Conservation (phyloP, 2,797 vertebrate species). For the Margarornis squamiger region DNA sequence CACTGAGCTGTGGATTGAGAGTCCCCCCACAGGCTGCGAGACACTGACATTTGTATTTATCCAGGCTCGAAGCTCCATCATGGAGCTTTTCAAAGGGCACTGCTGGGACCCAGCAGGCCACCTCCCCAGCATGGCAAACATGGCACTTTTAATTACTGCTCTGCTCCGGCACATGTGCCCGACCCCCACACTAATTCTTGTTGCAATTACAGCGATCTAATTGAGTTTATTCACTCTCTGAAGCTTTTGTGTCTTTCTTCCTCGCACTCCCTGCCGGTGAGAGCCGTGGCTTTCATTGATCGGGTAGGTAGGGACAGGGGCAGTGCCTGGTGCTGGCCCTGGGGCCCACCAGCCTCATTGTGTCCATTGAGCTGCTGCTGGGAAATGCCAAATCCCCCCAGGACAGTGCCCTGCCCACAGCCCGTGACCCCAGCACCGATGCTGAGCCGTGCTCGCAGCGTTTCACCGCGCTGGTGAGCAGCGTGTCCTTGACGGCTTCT, state of each 20-base stretch:
- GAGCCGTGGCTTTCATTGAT: slow-evolving; percentile 51
- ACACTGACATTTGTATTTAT: slow-evolving; percentile 69
- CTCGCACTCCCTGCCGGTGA: slow-evolving; percentile 66
- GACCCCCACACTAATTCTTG: slow-evolving; percentile 64
- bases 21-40: slow-evolving; percentile 48
- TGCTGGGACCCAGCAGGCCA: slow-evolving; percentile 62
- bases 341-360: neutral
- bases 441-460: accelerated
- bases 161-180: slow-evolving; percentile 45
- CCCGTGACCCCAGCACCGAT: neutral
- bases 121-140: slow-evolving; percentile 59
- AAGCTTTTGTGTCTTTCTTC: slow-evolving; percentile 63
- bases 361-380: neutral
- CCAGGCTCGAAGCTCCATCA: slow-evolving; percentile 44
- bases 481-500: accelerated
- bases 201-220: slow-evolving; percentile 71
- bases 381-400: neutral
- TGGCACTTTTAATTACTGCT: slow-evolving; percentile 62
- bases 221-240: slow-evolving; percentile 66
- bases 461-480: accelerated
- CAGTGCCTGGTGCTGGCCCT: neutral
- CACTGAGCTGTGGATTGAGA: slow-evolving; percentile 67
- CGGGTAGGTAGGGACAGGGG: neutral
- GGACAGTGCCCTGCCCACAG: neutral
- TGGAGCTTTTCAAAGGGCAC: slow-evolving; percentile 65